These are phyloP conservation scores for Entomobrya proxima DNA, from an alignment of 2,888 invertebrate genomes.

Conservation along the genomic window DNA sequence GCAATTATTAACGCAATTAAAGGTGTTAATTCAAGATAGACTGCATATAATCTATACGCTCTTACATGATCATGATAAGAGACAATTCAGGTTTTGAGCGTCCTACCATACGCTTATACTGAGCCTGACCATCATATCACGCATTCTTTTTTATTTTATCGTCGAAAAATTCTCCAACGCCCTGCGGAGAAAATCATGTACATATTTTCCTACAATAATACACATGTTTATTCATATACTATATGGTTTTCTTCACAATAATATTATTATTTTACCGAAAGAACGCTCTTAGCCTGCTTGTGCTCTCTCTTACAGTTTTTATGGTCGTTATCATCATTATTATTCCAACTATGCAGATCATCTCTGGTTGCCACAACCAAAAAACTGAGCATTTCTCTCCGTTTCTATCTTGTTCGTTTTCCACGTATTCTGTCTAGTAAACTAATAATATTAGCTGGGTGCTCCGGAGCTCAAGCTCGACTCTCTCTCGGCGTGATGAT, in stretches of 20 bases:
- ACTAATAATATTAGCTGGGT: slow-evolving; percentile 51
- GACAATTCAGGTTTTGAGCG: slow-evolving; percentile 72
- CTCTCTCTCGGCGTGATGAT: slow-evolving; percentile 19
- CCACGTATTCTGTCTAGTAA: slow-evolving; percentile 1
- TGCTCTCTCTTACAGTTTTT: slow-evolving; percentile 33
- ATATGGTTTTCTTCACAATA: background rate
- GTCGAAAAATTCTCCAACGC: slow-evolving; percentile 45
- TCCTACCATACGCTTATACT: background rate
- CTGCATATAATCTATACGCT: background rate
- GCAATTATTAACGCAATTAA: slow-evolving; percentile 76
- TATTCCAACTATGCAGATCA: slow-evolving; percentile 72
- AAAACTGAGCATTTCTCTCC: background rate
- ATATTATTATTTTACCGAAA: background rate
- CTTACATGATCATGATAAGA: slow-evolving; percentile 74
- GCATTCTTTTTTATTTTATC: slow-evolving; percentile 39
- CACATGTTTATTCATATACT: slow-evolving; percentile 42
- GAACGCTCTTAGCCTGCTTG: background rate
- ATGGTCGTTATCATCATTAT: slow-evolving; percentile 72
- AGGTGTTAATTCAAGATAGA: slow-evolving; percentile 75
- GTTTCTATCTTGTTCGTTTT: background rate
- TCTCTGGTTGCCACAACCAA: slow-evolving; percentile 23
- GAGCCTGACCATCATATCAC: slow-evolving; percentile 34
- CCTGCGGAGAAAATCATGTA: slow-evolving; percentile 57
- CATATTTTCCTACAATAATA: slow-evolving; percentile 13
- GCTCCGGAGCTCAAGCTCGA: background rate